Base-by-base conservation (phyloP, 2,888 invertebrate genomes). In the Ichneumoninae sp. region DNA sequence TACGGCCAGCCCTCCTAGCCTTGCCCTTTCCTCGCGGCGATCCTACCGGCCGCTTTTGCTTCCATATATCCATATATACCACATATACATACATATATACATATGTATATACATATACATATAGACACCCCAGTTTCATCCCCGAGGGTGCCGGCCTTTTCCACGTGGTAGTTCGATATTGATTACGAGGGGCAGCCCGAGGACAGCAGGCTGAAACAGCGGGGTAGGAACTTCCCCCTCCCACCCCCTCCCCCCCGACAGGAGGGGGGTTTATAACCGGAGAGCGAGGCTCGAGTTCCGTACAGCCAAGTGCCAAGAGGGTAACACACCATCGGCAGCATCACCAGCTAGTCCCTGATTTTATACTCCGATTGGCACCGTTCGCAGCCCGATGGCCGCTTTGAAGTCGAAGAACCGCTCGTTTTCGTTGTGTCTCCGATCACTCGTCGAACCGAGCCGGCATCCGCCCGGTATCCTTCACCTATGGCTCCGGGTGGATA, bases 281-380 rank as follows among this genome's bases (percentile, higher is more conserved):
- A 69, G 73, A 78, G 30, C 66, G 47, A 22, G 19, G 26, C 65
- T 63, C 60, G 33, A 5, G 33, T 63, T 63, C 33, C 33, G 60
- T 63, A 30, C 54, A 70, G 52, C 70, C 69, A 47, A 79, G 81
- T 81, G 74, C 73, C 73, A 81, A 81, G 80, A 71, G 47, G 52
- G 75, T 76, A 75, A 57, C 80, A 77, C 74, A 83, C 75, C 76
- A 77, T 83, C 22, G 36, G 52, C 81, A 71, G 57, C 73, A 85
- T 44, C 79, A 50, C 66, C 76, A 66, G 66, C 87, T 87, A 87
- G 89, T 89, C 89, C 90, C 91, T 89, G 90, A 90, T 91, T 91
- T 91, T 88, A 91, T 91, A 90, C 90, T 89, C 91, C 91, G 90
- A 90, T 91, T 90, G 91, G 91, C 90, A 89, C 88, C 89, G 89